A percentile compares a stretch with the other conserved stretches of the same genome.
phyloP scores from a whole-genome alignment of 2,888 invertebrate species.

The Desoria tigrina region DNA sequence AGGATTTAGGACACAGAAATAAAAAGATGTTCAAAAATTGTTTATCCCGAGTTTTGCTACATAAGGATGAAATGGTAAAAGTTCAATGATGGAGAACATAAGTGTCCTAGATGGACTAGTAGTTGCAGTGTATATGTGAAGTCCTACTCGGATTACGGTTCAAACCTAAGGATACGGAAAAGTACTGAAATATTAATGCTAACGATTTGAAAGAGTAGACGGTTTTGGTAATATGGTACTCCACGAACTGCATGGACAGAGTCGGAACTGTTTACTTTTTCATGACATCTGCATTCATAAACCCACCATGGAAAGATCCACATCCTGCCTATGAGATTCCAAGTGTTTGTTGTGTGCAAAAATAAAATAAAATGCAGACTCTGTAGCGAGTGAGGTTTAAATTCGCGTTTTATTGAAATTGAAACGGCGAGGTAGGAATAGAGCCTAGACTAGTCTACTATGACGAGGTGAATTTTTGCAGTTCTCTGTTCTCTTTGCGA shows the following conservation, averaged over 20 bases:
- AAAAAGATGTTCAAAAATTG: no score
- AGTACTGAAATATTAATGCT: conserved; percentile 4
- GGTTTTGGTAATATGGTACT: background rate
- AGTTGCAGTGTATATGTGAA: no score
- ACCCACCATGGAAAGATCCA: background rate
- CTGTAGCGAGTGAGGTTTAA: background rate
- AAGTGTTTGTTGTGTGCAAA: background rate
- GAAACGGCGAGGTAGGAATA: background rate
- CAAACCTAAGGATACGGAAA: no score
- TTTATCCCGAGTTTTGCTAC: no score
- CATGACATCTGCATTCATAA: conserved; percentile 10
- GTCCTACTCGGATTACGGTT: no score
- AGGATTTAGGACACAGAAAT: no score
- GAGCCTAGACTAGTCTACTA: background rate
- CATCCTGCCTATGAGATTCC: background rate
- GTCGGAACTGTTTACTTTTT: background rate
- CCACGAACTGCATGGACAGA: background rate
- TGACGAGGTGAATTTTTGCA: conserved; percentile 1
- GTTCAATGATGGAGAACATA: no score
- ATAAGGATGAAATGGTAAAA: no score
- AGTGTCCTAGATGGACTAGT: no score
- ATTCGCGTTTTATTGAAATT: background rate
- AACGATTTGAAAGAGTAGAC: background rate
- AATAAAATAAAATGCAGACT: no score
- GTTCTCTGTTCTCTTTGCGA: conserved; percentile 4